Percentiles rank a stretch among this genome's conserved stretches.
Conservation (phyloP, 1,140 invertebrate species). For the Megalopta genalis region DNA sequence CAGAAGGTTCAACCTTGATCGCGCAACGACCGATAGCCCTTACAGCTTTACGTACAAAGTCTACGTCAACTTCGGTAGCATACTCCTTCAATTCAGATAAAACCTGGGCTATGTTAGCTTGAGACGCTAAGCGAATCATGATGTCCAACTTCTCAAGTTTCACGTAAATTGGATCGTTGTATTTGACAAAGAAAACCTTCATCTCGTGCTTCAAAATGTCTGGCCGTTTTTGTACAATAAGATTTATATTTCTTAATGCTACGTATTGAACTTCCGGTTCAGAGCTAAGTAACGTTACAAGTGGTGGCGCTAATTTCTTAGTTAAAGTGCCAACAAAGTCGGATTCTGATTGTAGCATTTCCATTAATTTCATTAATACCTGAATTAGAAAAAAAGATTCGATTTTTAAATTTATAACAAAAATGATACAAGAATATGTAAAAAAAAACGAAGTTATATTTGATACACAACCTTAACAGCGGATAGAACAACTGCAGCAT, state of each 20-base stretch:
- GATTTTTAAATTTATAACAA: slow-evolving; percentile 1
- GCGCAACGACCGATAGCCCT: slow-evolving; percentile 99
- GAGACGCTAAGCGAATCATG: slow-evolving; percentile 99
- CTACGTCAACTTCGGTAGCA: slow-evolving; percentile 99
- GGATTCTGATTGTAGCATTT: slow-evolving; percentile 95
- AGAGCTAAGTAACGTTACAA: slow-evolving; percentile 98
- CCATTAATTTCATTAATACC: slow-evolving; percentile 98
- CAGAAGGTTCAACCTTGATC: slow-evolving; percentile 99
- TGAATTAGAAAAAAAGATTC: slow-evolving; percentile 55
- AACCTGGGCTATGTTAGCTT: slow-evolving; percentile 99
- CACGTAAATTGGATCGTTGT: slow-evolving; percentile 99
- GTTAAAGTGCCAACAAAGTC: slow-evolving; percentile 97
- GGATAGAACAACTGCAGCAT: slow-evolving; percentile 99
- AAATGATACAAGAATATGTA: not conserved
- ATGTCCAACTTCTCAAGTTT: slow-evolving; percentile 99
- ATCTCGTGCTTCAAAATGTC: slow-evolving; percentile 99
- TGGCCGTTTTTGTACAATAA: slow-evolving; percentile 99
- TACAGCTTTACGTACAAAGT: slow-evolving; percentile 99
- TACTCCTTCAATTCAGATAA: slow-evolving; percentile 99
- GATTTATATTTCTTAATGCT: slow-evolving; percentile 98
- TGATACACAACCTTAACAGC: slow-evolving; percentile 91
- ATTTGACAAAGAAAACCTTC: slow-evolving; percentile 99
- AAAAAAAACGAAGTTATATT: slow-evolving; percentile 5
- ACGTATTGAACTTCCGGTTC: slow-evolving; percentile 99
- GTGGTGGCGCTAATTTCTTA: slow-evolving; percentile 98